phyloP scores from a whole-genome alignment of 2,888 invertebrate species.

The Aleiodes leptofemur region DNA sequence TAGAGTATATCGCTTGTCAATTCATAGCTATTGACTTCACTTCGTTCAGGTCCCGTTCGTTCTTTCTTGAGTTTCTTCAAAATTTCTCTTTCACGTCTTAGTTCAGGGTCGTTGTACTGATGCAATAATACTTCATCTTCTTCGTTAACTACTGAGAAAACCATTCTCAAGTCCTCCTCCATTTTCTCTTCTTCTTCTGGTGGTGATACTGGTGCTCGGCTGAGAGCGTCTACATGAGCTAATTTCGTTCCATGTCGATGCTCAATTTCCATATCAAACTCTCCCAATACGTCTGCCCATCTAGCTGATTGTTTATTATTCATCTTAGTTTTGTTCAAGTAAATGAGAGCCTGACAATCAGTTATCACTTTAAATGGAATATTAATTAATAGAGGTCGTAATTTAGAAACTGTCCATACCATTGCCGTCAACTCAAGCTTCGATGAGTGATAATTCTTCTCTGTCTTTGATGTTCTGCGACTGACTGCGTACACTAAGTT shows the following conservation, averaged over 20 bases:
- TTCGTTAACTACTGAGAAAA: constrained; percentile 4
- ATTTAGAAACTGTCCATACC: constrained; percentile 48
- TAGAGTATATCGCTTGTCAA: constrained; percentile 46
- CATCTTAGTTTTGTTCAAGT: constrained; percentile 51
- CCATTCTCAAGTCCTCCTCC: not conserved
- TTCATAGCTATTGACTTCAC: constrained; percentile 27
- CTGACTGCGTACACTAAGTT: constrained; percentile 54
- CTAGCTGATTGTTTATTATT: constrained; percentile 52
- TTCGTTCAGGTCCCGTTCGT: constrained; percentile 14
- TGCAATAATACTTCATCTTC: constrained; percentile 4
- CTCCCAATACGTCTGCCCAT: constrained; percentile 52
- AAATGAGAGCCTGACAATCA: constrained; percentile 56
- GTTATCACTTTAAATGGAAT: constrained; percentile 54
- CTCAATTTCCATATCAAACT: constrained; percentile 42
- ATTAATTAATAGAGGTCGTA: not conserved
- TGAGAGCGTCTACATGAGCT: constrained; percentile 11
- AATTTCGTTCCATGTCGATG: not conserved
- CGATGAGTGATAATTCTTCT: constrained; percentile 53
- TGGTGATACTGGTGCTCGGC: not conserved
- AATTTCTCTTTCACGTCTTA: constrained; percentile 12
- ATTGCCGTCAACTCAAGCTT: constrained; percentile 54
- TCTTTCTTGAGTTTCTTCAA: not conserved
- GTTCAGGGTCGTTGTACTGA: not conserved
- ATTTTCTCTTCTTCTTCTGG: not conserved
- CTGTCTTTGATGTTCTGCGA: constrained; percentile 50